Evolutionary conservation across 2,113 vertebrate genomes (phyloP).

Genomic region (Proterorhinus semilunaris): DNA sequence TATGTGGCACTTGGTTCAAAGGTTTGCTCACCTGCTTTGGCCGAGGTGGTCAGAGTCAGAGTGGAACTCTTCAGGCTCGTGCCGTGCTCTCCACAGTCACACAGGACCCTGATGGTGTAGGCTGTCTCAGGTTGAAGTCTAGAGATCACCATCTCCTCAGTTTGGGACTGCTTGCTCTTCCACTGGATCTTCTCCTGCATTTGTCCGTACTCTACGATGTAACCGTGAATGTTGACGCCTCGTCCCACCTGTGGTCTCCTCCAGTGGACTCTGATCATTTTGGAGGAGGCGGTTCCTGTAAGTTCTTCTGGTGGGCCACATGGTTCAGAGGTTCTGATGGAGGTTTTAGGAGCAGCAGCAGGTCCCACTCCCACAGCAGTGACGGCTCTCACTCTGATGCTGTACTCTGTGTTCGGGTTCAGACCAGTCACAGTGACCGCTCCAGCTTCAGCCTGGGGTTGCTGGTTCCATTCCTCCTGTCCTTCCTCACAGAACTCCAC

Average conservation of each 20-base stretch:
- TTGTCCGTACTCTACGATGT: too few species aligned
- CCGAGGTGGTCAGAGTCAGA: not conserved
- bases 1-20: too few species aligned
- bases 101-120: not conserved
- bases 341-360: slow-evolving; percentile 1
- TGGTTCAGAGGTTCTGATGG: not conserved
- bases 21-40: too few species aligned
- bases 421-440: slow-evolving; percentile 37
- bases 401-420: slow-evolving; percentile 35
- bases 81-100: not conserved
- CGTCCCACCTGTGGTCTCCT: too few species aligned
- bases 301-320: not conserved
- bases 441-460: not conserved
- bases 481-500: slow-evolving; percentile 36
- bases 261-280: too few species aligned
- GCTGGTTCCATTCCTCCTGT: slow-evolving; percentile 30
- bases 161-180: too few species aligned
- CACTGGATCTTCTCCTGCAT: too few species aligned
- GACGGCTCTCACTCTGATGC: slow-evolving; percentile 47
- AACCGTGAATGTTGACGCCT: too few species aligned
- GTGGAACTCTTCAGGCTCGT: not conserved
- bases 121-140: too few species aligned
- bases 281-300: too few species aligned
- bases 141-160: too few species aligned
- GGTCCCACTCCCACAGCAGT: slow-evolving; percentile 42